These are phyloP conservation scores for Mystacornis crossleyi DNA, from an alignment of 2,113 vertebrate species.

Conservation along the genomic window DNA sequence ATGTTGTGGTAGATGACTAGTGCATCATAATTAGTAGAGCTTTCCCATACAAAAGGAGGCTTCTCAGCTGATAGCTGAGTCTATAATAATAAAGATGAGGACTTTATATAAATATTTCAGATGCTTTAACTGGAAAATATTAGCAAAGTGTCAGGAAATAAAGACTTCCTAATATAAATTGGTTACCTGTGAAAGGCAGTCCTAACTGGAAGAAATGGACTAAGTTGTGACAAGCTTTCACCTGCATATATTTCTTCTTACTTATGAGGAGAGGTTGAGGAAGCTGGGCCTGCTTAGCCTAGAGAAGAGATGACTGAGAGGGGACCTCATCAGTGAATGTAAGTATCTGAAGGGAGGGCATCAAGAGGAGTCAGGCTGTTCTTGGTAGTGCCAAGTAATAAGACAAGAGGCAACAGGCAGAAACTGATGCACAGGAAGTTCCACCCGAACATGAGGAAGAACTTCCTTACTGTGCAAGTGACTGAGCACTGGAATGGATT, in stretches of 20 bases:
- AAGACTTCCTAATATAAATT: neutral
- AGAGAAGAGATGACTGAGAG: fast-evolving
- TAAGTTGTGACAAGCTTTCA: neutral
- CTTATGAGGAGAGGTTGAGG: neutral
- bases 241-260: neutral
- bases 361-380: neutral
- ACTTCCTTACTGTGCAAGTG: neutral
- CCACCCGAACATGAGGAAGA: neutral
- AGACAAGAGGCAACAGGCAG: neutral
- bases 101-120: neutral
- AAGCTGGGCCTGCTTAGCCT: neutral
- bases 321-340: neutral
- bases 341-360: neutral
- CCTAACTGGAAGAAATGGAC: neutral
- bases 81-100: neutral
- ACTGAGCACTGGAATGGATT: neutral
- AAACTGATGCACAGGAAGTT: neutral
- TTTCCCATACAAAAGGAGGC: neutral
- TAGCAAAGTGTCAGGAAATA: neutral
- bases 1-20: neutral
- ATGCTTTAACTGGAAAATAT: neutral
- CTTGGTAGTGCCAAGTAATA: neutral
- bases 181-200: neutral
- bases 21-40: neutral
- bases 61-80: neutral